Base-by-base conservation (phyloP, 2,113 vertebrate species). In the Tachuris rubrigastra region DNA sequence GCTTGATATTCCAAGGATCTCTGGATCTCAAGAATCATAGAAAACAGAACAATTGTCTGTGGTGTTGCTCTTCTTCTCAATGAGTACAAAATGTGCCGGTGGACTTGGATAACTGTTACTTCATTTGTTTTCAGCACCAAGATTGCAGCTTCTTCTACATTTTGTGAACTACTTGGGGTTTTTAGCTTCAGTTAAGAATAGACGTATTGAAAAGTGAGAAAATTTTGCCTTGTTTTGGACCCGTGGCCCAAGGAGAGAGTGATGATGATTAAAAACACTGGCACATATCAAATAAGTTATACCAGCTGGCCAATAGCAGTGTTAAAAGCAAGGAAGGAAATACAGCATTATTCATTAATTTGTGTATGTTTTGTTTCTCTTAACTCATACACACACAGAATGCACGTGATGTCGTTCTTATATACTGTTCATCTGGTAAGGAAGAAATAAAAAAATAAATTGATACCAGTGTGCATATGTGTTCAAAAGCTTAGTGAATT, bases 401-500 rank as follows among this genome's bases (percentile, higher is more conserved):
- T 33, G 24, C 75, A n/a, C 3, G 0, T 3, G 8, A 50, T 74
- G 80, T 75, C 97, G 93, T 96, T 96, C 96, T 87, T 78, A 65
- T 95, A 87, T 96, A 96, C 96, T 89, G 95, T 90, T 96, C 95
- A 97, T 97, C 96, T 95, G 97, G 95, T 69, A 75, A 96, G 89
- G 87, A 97, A 96, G 89, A 96, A 88, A 97, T 87, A 91, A 95
- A 91, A 93, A 33, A 21, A 79, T 88, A 96, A 95, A 96, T 93
- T 93, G 86, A 95, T 97, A 92, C 86, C 90, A 55, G 35, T 55
- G 81, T 84, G 85, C 92, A 91, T 97, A 86, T 94, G 93, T 89
- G 97, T 94, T 97, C 97, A 96, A 97, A 97, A 97, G 96, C 93
- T 96, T 96, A 79, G 91, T 60, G 75, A 96, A 97, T 97, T 97